Base-by-base conservation (phyloP, 2,797 vertebrate species). In the Sarcoramphus papa region DNA sequence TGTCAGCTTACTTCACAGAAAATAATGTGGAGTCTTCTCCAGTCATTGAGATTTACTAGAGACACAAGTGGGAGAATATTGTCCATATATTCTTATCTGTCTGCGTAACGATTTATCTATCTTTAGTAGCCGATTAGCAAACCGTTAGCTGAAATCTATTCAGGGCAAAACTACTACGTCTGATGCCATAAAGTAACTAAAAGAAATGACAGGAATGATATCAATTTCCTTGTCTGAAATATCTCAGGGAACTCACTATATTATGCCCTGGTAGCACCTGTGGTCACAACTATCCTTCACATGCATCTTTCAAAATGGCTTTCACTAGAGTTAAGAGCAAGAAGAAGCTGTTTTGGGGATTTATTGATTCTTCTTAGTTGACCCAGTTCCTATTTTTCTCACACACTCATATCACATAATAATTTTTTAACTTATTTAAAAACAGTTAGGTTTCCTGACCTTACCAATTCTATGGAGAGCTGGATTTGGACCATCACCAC, bases 91-190 rank as follows among this genome's bases (percentile, higher is more conserved):
- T 74, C 53, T 50, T 62, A 40, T 19, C 20, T 62, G 6, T 73
- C 54, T 70, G 11, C 0, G 0, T 69, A 73, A 50, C 0, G 0
- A 62, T 90, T 73, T 76, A 43, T 43, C 27, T 77, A 1, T 43
- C 67, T 89, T 86, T 48, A 84, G 30, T 78, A 75, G 13, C 5
- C 60, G 64, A 60, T 88, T 88, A 85, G 33, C 22, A 84, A 88
- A 57, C 6, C 22, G 41, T 81, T 65, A 75, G 12, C 16, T 91
- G 68, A 94, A 89, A 67, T 51, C 9, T 80, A n/a, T 48, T 91
- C 14, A 51, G 41, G 20, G 16, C 24, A 84, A 74, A 91, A 14
- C 6, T 33, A 23, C 2, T 3, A 23, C 11, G 14, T 33, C 45
- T 75, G 13, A 35, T 75, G 50, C 33, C 22, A 54, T 47, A 83